Evolutionary conservation across 2,888 invertebrate species (phyloP), one percentile per base, ranked within the genome.

Genomic region (Aquatica leii): DNA sequence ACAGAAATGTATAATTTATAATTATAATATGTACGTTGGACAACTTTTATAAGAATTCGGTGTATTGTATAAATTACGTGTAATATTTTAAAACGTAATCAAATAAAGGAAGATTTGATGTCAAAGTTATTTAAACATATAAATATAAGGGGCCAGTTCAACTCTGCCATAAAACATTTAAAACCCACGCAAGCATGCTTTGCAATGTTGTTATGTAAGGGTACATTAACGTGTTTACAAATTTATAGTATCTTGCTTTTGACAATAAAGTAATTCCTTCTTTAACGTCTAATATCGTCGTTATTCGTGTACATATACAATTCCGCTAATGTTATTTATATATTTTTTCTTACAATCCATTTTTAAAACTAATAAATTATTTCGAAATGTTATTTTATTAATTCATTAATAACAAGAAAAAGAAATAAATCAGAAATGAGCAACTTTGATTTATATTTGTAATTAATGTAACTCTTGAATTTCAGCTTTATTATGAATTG

Each of bases 71-170:
- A 24, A 24, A 24, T 24, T 24, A 24, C 6, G 24, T 24, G 6
- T 6, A 24, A 24, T 24, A 24, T 56, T 57, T 58, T 53, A 75
- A 75, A 73, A 71, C 61, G 69, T 66, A 66, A 69, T 71, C 70
- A 72, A 73, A 75, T 73, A 75, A 72, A 72, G n/a, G 74, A 73
- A 77, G 77, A 78, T 76, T 76, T 76, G 71, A 77, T 73, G 76
- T 76, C 77, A 75, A 73, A 75, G 73, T 73, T 77, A 75, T 77
- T 78, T 77, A 77, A 78, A 75, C 73, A 74, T 73, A 68, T 74
- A 77, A 78, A 77, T 77, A 77, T 77, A 75, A 71, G 73, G 72
- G 73, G 74, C 70, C 74, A 71, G 70, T 72, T 75, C 68, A 69
- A 73, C 71, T 72, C 71, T 67, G 66, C 66, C 67, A 71, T 73